Conservation (phyloP, 2,797 vertebrate genomes). For the Gambusia yucatana region DNA sequence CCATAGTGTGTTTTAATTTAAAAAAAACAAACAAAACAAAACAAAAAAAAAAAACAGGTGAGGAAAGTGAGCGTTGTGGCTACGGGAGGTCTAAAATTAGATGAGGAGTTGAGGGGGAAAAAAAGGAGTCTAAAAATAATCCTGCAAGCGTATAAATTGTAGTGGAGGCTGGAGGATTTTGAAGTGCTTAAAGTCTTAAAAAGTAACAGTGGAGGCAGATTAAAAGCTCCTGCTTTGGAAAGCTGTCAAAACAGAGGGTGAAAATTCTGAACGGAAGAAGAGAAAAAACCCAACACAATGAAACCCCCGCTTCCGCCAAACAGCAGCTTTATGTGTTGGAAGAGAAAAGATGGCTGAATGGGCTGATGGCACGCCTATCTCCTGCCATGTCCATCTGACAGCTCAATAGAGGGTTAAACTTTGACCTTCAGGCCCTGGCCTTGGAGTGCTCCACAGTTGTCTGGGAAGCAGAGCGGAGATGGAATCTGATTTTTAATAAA, state of each 20-base stretch:
- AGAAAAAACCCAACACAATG: conserved; percentile 64
- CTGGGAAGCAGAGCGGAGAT: conserved; percentile 36
- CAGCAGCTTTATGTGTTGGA: conserved; percentile 69
- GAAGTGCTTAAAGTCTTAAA: conserved; percentile 73
- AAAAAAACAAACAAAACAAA: no score
- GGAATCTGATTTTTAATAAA: conserved; percentile 60
- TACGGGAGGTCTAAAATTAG: conserved; percentile 4
- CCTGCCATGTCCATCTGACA: conserved; percentile 71
- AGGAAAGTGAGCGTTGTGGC: conserved; percentile 3
- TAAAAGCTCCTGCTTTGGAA: conserved; percentile 54
- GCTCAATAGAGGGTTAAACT: conserved; percentile 80
- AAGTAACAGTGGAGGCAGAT: conserved; percentile 60
- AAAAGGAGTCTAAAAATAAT: conserved; percentile 61
- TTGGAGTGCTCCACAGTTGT: conserved; percentile 50
- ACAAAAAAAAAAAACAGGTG: conserved; percentile 9
- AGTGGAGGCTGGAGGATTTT: conserved; percentile 58
- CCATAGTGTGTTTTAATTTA: conserved; percentile 18
- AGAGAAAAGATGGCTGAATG: conserved; percentile 54
- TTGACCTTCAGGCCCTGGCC: conserved; percentile 63
- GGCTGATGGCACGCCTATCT: conserved; percentile 56
- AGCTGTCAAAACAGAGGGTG: conserved; percentile 64
- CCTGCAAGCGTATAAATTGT: conserved; percentile 58
- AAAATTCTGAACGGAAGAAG: conserved; percentile 43
- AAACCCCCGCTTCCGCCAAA: conserved; percentile 44
- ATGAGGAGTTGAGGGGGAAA: background rate